phyloP scores from a whole-genome alignment of 2,888 invertebrate genomes.

The Orthonevra nobilis region DNA sequence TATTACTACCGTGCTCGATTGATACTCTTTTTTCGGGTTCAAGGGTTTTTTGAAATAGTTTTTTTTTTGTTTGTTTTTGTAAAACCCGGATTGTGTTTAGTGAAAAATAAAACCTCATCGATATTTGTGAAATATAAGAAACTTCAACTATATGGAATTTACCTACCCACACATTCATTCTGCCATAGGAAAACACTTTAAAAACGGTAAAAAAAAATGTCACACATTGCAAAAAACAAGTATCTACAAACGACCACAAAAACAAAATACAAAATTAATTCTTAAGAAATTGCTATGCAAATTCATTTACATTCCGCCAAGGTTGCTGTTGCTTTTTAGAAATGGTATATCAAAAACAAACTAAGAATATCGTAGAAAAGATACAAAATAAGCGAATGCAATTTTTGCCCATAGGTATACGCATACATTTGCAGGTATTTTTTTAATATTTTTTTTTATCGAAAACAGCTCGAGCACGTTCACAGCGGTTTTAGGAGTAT shows the following conservation, averaged over 20 bases:
- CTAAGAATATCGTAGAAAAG: conserved; percentile 3
- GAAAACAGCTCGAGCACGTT: too few relatives aligned
- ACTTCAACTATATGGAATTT: conserved; percentile 57
- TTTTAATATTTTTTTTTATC: too few relatives aligned
- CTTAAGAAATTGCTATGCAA: conserved; percentile 27
- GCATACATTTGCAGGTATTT: too few relatives aligned
- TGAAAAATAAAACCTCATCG: too few relatives aligned
- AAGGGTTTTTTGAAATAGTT: too few relatives aligned
- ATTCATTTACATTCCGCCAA: conserved; percentile 60
- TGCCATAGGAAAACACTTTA: conserved; percentile 12
- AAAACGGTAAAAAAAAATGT: conserved; percentile 53
- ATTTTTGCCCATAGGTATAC: too few relatives aligned
- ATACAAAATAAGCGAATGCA: conserved; percentile 25
- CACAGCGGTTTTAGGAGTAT: not conserved
- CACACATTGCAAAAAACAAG: conserved; percentile 42
- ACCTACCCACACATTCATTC: conserved; percentile 9
- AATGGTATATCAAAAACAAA: conserved; percentile 25
- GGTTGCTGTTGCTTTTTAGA: conserved; percentile 64
- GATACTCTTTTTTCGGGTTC: too few relatives aligned
- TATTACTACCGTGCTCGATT: conserved; percentile 2
- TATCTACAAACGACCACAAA: too few relatives aligned
- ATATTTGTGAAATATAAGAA: too few relatives aligned
- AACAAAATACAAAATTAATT: conserved; percentile 38
- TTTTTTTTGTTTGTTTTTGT: too few relatives aligned
- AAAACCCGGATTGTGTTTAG: too few relatives aligned